Evolutionary conservation across 23 tunicate species (phyloP).

Genomic region (Trididemnum clinides): DNA sequence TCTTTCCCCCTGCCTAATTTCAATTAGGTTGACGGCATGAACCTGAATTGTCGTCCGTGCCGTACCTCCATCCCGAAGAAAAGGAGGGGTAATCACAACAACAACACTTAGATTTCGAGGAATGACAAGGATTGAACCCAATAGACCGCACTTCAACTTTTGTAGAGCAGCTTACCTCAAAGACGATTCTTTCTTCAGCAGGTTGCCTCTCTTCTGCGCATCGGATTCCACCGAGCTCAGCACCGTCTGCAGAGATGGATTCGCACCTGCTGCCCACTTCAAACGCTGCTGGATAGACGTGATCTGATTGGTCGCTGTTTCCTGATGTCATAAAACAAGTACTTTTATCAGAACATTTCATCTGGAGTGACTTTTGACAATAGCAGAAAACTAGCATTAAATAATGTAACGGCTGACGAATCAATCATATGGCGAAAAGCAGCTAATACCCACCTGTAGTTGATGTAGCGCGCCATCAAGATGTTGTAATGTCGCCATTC

Average conservation of each 20-base stretch:
- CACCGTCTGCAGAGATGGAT: constrained; percentile 79
- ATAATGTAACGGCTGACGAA: background rate
- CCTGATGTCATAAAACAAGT: constrained; percentile 39
- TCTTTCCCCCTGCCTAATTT: too few species aligned
- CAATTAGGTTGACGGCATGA: too few species aligned
- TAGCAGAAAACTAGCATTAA: background rate
- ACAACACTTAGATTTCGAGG: too few species aligned
- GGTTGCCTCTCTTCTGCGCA: constrained; percentile 26
- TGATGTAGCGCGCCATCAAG: constrained; percentile 68
- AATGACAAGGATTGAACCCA: too few species aligned
- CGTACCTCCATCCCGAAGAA: too few species aligned
- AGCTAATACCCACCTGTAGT: constrained; percentile 72
- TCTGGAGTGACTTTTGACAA: too few species aligned
- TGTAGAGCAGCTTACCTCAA: constrained; percentile 69
- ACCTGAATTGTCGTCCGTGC: too few species aligned
- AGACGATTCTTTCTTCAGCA: constrained; percentile 52
- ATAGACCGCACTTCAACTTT: too few species aligned
- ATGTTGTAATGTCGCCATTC: constrained; percentile 77
- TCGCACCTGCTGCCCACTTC: constrained; percentile 98
- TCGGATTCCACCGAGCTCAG: constrained; percentile 76
- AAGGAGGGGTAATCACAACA: too few species aligned
- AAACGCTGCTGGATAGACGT: constrained; percentile 79
- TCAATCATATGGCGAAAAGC: too few species aligned
- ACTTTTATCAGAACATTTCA: too few species aligned
- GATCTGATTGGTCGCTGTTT: constrained; percentile 58